Evolutionary conservation across 2,888 invertebrate species (phyloP).

Genomic region (Drosophila imparisetae): DNA sequence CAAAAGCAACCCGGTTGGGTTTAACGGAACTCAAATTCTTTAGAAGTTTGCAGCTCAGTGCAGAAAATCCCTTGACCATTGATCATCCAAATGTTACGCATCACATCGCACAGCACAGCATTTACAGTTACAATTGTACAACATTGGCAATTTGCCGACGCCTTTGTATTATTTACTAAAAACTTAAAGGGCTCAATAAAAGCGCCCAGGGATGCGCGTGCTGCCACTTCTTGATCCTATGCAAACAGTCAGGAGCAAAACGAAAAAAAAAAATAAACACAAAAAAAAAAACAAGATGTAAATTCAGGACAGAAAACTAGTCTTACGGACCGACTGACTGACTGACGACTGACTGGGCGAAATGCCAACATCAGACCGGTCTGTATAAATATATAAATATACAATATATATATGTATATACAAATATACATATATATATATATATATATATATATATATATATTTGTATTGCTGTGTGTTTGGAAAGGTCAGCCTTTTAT

Average conservation of each 20-base stretch:
- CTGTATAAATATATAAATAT: constrained; percentile 22
- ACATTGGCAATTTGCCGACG: constrained; percentile 68
- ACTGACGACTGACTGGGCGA: constrained; percentile 39
- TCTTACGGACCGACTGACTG: constrained; percentile 39
- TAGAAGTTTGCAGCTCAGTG: constrained; percentile 37
- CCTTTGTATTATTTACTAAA: constrained; percentile 73
- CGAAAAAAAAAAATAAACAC: neutral
- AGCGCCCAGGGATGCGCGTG: constrained; percentile 69
- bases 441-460: constrained; percentile 10
- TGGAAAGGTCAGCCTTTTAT: constrained; percentile 72
- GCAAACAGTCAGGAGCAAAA: constrained; percentile 55
- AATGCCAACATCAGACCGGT: constrained; percentile 59
- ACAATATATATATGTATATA: constrained; percentile 8
- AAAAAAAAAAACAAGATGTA: constrained; percentile 22
- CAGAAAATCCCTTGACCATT: constrained; percentile 53
- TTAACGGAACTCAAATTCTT: constrained; percentile 70
- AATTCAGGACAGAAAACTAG: constrained; percentile 39
- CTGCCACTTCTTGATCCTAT: constrained; percentile 67
- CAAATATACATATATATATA: constrained; percentile 2
- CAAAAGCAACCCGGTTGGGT: constrained; percentile 20
- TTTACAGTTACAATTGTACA: constrained; percentile 54
- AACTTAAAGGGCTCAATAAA: constrained; percentile 78
- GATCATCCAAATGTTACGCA: constrained; percentile 65
- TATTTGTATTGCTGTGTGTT: constrained; percentile 25
- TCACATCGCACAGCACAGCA: constrained; percentile 38